Percentiles rank a stretch among this genome's conserved stretches.
Conservation (phyloP, 2,888 invertebrate species). For the Linnaemya tessellans region DNA sequence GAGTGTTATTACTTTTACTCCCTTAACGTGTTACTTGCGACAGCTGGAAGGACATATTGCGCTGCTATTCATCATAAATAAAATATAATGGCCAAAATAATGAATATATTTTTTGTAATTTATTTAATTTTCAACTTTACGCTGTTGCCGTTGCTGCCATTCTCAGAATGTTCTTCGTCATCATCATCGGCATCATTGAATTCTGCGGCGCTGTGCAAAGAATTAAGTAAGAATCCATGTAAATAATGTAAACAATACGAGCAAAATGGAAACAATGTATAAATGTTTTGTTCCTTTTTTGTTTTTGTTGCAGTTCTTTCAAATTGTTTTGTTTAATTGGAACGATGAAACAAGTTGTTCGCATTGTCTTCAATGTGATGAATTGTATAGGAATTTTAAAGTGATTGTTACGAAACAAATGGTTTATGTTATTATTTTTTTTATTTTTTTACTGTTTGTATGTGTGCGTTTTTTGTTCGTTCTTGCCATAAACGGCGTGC, state of each 20-base stretch:
- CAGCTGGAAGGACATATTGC: neutral
- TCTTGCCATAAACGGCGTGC: neutral
- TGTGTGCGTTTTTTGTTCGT: neutral
- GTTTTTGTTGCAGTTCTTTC: too few species aligned
- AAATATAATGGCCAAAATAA: slow-evolving; percentile 54
- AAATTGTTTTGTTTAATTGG: slow-evolving; percentile 34
- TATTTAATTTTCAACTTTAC: slow-evolving; percentile 57
- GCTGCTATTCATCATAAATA: slow-evolving; percentile 17
- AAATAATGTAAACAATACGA: slow-evolving; percentile 47
- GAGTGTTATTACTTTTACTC: neutral
- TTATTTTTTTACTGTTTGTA: neutral
- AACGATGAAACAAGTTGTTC: slow-evolving; percentile 28
- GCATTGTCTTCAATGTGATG: slow-evolving; percentile 33
- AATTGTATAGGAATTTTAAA: slow-evolving; percentile 40
- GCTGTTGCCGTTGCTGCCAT: slow-evolving; percentile 33
- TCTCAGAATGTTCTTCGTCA: slow-evolving; percentile 35
- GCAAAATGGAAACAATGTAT: slow-evolving; percentile 37
- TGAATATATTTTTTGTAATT: slow-evolving; percentile 50
- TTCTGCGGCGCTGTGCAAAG: slow-evolving; percentile 75
- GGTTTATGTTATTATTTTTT: slow-evolving; percentile 13
- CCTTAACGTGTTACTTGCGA: neutral
- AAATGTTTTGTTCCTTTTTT: slow-evolving; percentile 7
- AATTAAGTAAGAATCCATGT: slow-evolving; percentile 76
- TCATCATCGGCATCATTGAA: slow-evolving; percentile 19
- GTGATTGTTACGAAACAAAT: slow-evolving; percentile 37